Percentiles rank a stretch among this genome's conserved stretches.
These are phyloP conservation scores for Atta texana DNA, from an alignment of 1,140 invertebrate genomes.

Conservation along the genomic window DNA sequence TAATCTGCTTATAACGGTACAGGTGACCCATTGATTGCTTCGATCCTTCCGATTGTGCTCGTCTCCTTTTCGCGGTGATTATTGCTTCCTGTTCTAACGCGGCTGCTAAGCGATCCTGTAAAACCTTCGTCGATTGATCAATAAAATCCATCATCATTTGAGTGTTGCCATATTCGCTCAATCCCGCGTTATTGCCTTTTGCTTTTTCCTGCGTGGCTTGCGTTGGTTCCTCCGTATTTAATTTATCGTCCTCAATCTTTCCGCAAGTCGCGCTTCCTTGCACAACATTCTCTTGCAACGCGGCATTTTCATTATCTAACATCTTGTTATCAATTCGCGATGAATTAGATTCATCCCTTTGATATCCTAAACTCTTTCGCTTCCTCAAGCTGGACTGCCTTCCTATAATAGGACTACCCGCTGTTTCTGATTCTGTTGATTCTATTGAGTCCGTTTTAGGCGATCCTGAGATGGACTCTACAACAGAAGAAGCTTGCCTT, in stretches of 20 bases:
- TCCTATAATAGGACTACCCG: slow-evolving; percentile 63
- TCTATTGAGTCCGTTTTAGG: neutral
- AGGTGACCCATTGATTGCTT: slow-evolving; percentile 76
- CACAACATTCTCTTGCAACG: neutral
- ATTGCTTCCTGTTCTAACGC: slow-evolving; percentile 76
- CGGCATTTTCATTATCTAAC: neutral
- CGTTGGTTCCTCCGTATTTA: neutral
- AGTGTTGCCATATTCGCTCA: slow-evolving; percentile 64
- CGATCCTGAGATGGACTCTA: neutral
- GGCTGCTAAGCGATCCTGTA: slow-evolving; percentile 69
- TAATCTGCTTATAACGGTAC: slow-evolving; percentile 70
- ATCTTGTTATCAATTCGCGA: neutral
- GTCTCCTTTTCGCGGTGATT: slow-evolving; percentile 78
- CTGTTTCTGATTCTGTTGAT: neutral
- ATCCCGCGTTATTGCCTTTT: neutral
- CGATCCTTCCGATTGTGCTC: slow-evolving; percentile 49
- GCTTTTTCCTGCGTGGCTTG: neutral
- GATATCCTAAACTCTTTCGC: slow-evolving; percentile 36
- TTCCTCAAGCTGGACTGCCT: slow-evolving; percentile 42
- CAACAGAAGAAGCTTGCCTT: neutral
- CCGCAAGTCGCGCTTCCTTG: neutral
- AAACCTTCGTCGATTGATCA: slow-evolving; percentile 66
- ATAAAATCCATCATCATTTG: slow-evolving; percentile 69
- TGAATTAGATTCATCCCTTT: neutral
- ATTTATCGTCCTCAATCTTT: slow-evolving; percentile 1